Percentiles rank a stretch among this genome's conserved stretches.
Evolutionary conservation across 1,140 invertebrate species (phyloP).

Genomic region (Polypedilum pembai): DNA sequence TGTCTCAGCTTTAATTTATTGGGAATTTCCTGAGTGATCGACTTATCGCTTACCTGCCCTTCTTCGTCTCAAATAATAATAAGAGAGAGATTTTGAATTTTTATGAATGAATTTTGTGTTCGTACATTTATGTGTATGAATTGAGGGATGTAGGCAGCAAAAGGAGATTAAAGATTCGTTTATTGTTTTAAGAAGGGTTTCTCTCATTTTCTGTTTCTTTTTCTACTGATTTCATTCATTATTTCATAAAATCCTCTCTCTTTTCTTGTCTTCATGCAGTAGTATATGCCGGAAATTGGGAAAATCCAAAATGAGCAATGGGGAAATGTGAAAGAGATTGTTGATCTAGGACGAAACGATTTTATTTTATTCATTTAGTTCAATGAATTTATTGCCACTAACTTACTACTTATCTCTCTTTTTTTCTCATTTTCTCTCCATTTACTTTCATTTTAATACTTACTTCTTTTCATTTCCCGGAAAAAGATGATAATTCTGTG

Average conservation of each 20-base stretch:
- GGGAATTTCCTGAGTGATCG: neutral
- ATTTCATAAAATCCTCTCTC: neutral
- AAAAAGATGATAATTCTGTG: conserved; percentile 6
- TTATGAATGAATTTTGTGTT: no score
- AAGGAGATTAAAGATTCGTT: neutral
- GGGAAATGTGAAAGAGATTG: conserved; percentile 22
- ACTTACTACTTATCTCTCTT: no score
- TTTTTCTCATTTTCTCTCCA: no score
- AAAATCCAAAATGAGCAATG: neutral
- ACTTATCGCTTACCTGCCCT: no score
- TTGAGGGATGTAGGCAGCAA: no score
- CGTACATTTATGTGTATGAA: no score
- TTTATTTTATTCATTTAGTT: neutral
- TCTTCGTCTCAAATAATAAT: no score
- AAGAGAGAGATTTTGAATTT: no score
- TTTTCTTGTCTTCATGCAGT: neutral
- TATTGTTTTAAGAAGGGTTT: conserved; percentile 5
- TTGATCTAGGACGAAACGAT: neutral
- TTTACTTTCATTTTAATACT: neutral
- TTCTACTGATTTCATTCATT: neutral
- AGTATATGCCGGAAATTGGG: neutral
- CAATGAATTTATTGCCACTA: conserved; percentile 9
- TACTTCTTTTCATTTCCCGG: neutral
- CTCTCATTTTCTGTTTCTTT: neutral
- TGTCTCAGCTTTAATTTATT: neutral